Percentiles rank a stretch among this genome's conserved stretches.
phyloP scores from a whole-genome alignment of 2,888 invertebrate species.

The Smittia aterrima region DNA sequence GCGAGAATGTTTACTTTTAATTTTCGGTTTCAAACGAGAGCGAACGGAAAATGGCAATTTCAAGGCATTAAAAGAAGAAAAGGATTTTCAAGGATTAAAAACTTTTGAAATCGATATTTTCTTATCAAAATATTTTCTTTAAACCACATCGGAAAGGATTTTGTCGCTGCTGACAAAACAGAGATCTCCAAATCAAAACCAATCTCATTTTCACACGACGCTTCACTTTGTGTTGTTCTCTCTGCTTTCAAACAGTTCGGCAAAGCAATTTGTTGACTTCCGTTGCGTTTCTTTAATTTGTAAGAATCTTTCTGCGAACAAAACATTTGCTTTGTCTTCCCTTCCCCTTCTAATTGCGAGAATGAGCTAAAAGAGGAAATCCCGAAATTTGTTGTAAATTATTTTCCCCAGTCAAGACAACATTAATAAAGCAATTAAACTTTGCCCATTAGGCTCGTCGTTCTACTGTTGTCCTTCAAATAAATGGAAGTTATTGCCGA shows the following conservation, averaged over 20 bases:
- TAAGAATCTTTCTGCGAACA: background rate
- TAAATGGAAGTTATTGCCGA: too few species aligned
- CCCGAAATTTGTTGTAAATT: constrained; percentile 30
- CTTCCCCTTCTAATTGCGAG: background rate
- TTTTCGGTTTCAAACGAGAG: background rate
- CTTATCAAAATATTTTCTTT: constrained; percentile 26
- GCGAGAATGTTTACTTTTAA: constrained; percentile 27
- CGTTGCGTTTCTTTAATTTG: constrained; percentile 32
- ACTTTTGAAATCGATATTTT: constrained; percentile 25
- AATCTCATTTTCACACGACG: too few species aligned
- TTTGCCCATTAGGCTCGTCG: background rate
- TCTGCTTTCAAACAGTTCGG: too few species aligned
- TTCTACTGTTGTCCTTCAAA: too few species aligned
- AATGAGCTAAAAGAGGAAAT: constrained; percentile 17
- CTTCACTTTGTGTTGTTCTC: too few species aligned
- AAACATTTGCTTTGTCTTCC: background rate
- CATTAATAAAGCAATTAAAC: constrained; percentile 39
- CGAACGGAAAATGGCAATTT: constrained; percentile 15
- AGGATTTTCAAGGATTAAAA: background rate
- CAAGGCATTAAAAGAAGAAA: background rate
- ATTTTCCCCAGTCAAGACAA: background rate
- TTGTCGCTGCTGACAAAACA: too few species aligned
- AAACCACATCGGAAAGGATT: background rate
- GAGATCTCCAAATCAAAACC: too few species aligned
- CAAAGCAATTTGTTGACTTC: constrained; percentile 20